Evolutionary conservation across 2,888 invertebrate genomes (phyloP).

Genomic region (Pollenia griseotomentosa): DNA sequence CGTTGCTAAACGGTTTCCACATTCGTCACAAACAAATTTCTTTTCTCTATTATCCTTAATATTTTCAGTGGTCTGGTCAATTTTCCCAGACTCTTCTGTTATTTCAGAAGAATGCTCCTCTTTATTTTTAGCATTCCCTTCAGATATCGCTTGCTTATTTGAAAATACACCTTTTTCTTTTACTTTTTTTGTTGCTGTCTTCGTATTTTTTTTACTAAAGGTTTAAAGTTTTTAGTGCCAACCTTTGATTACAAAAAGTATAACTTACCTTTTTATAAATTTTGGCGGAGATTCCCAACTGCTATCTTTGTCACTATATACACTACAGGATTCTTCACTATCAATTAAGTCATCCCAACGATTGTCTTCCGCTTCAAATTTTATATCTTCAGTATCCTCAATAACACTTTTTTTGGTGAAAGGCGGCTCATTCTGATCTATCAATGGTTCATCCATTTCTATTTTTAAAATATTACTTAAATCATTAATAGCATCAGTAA

Average conservation of each 20-base stretch:
- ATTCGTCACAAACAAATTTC: constrained; percentile 78
- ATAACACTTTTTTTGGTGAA: neutral
- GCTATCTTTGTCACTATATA: constrained; percentile 27
- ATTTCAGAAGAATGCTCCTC: neutral
- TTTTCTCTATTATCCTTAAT: constrained; percentile 62
- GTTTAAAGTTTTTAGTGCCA: neutral
- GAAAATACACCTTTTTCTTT: neutral
- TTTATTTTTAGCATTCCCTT: neutral
- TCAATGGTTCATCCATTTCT: constrained; percentile 58
- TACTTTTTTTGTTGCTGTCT: constrained; percentile 4
- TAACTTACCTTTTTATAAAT: constrained; percentile 27
- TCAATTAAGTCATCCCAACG: constrained; percentile 34
- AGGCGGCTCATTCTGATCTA: constrained; percentile 15
- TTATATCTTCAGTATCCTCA: constrained; percentile 22
- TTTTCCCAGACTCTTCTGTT: constrained; percentile 5
- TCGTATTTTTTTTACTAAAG: constrained; percentile 32
- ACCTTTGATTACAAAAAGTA: neutral
- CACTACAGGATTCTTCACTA: constrained; percentile 8
- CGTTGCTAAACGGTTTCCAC: constrained; percentile 77
- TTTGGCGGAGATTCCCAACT: constrained; percentile 33
- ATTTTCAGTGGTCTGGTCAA: neutral
- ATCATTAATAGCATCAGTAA: constrained; percentile 79
- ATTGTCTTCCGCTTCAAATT: constrained; percentile 26
- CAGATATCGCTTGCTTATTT: neutral
- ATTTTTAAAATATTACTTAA: constrained; percentile 59